Conservation (phyloP, 2,888 invertebrate genomes). For the Alcis repandata region DNA sequence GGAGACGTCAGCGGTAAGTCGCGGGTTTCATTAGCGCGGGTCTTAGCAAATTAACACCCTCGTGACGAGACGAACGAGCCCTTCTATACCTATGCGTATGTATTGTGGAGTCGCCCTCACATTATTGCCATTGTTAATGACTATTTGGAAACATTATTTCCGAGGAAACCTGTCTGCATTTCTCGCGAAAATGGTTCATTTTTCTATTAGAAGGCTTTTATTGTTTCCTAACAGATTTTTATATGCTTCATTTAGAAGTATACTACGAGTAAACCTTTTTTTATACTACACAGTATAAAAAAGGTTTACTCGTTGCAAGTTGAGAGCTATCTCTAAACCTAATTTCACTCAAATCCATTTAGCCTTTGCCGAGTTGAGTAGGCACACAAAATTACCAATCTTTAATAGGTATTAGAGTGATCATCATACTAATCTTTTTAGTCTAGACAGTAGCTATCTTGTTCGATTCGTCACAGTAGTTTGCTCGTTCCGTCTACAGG, state of each 20-base stretch:
- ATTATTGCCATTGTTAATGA: conserved; percentile 70
- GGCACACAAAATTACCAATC: no score
- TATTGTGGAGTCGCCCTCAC: conserved; percentile 59
- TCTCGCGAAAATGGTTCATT: conserved; percentile 1
- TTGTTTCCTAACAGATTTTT: background rate
- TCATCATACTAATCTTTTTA: no score
- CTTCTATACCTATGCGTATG: conserved; percentile 48
- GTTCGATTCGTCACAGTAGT: conserved; percentile 8
- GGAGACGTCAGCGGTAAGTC: conserved; percentile 76
- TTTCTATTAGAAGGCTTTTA: background rate
- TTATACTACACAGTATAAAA: no score
- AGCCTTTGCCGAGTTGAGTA: no score
- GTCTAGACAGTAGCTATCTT: background rate
- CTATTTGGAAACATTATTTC: conserved; percentile 58
- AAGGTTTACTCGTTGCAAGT: no score
- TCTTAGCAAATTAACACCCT: conserved; percentile 85
- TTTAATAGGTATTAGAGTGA: no score
- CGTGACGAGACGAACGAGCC: conserved; percentile 67
- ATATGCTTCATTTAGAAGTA: no score
- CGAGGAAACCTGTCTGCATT: conserved; percentile 33
- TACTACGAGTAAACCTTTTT: no score
- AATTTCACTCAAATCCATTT: no score
- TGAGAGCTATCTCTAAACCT: no score
- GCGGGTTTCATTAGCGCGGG: conserved; percentile 81
- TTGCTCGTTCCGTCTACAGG: conserved; percentile 30